Percentiles rank a stretch among this genome's conserved stretches.
Evolutionary conservation across 2,797 vertebrate genomes (phyloP).

Genomic region (Acanthiza pusilla): DNA sequence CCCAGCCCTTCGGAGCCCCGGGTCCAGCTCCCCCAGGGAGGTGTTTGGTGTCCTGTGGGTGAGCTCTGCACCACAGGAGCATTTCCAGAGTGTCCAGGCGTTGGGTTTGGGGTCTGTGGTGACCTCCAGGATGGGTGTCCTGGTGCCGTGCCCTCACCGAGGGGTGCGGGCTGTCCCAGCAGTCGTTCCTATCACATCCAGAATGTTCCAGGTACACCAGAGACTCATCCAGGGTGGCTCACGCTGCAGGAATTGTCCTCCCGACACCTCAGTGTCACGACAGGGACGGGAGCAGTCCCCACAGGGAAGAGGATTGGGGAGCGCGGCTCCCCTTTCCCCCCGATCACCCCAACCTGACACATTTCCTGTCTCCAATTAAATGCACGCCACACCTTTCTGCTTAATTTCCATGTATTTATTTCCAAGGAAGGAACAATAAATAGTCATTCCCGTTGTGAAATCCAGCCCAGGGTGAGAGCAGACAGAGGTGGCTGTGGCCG

Average conservation of each 20-base stretch:
- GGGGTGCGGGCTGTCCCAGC: rapidly evolving
- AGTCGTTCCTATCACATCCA: not conserved
- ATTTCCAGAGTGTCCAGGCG: rapidly evolving
- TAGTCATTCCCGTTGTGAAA: constrained; percentile 35
- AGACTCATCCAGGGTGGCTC: not conserved
- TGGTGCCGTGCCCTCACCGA: rapidly evolving
- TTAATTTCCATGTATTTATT: not conserved
- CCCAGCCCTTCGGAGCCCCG: rapidly evolving
- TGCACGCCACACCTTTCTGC: not conserved
- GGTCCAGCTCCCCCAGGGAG: rapidly evolving
- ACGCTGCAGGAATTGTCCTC: not conserved
- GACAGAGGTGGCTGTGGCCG: not conserved
- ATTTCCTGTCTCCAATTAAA: constrained; percentile 48
- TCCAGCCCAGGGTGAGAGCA: not conserved
- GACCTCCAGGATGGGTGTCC: rapidly evolving
- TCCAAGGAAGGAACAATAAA: constrained; percentile 22
- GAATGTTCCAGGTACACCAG: not conserved
- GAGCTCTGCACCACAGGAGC: not conserved
- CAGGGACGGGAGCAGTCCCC: no score
- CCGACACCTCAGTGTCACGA: not conserved
- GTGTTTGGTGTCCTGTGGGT: rapidly evolving
- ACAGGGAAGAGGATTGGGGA: not conserved
- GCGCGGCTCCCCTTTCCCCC: not conserved
- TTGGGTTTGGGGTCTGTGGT: rapidly evolving
- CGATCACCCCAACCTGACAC: not conserved